Evolutionary conservation across 2,113 vertebrate species (phyloP).

Genomic region (Penelope pileata): DNA sequence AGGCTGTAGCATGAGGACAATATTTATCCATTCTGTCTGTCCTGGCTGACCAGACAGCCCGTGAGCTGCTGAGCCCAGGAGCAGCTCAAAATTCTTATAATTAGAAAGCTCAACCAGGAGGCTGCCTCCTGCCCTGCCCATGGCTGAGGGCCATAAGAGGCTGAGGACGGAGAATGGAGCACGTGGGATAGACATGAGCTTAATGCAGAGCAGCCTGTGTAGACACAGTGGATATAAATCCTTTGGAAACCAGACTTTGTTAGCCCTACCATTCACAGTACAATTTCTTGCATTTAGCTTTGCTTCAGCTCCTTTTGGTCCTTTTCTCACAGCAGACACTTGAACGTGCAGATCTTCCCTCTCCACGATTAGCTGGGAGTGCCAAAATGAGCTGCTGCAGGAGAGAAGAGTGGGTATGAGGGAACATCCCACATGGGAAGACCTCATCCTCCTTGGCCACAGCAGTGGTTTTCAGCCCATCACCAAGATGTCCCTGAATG

Average conservation of each 20-base stretch:
- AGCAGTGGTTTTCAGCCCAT: not conserved
- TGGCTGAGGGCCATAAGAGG: not conserved
- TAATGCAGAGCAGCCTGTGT: not conserved
- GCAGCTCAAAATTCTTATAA: not conserved
- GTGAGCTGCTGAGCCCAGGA: not conserved
- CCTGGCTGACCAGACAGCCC: not conserved
- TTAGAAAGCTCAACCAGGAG: not conserved
- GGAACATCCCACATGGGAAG: not conserved
- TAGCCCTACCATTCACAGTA: not conserved
- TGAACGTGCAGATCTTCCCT: not conserved
- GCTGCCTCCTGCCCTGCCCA: not conserved
- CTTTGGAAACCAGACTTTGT: not conserved
- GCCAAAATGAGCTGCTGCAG: not conserved
- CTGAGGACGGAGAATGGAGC: not conserved
- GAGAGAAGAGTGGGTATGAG: not conserved
- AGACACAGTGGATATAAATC: not conserved
- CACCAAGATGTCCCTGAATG: not conserved
- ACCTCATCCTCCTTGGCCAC: not conserved
- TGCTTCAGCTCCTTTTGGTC: not conserved
- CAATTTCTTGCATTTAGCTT: not conserved
- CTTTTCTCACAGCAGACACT: not conserved
- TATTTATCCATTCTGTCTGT: not conserved
- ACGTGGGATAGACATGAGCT: rapidly evolving
- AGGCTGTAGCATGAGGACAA: not conserved
- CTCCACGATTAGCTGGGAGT: not conserved